Percentiles rank a stretch among this genome's conserved stretches.
These are phyloP conservation scores for Scyliorhinus canicula DNA, from an alignment of 2,797 vertebrate species.

Conservation along the genomic window DNA sequence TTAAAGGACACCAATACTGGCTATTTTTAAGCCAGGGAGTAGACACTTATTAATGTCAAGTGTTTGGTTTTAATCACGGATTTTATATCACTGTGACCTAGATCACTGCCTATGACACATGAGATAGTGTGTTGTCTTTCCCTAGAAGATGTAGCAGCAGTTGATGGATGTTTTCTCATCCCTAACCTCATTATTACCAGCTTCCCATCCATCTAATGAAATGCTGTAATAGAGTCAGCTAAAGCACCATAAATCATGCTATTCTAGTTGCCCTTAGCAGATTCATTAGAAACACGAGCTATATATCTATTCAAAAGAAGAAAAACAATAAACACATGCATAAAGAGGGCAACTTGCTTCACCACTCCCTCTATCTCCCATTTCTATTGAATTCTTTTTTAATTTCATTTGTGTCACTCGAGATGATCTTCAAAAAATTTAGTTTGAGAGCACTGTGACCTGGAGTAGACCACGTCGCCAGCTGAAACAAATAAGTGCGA, in stretches of 20 bases:
- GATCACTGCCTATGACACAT: slow-evolving; percentile 66
- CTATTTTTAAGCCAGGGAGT: slow-evolving; percentile 56
- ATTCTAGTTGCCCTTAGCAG: slow-evolving; percentile 62
- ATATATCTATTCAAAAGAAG: slow-evolving; percentile 55
- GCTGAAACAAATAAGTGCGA: slow-evolving; percentile 4
- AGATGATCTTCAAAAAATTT: slow-evolving; percentile 33
- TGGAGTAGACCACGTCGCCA: neutral
- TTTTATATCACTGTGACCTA: slow-evolving; percentile 69
- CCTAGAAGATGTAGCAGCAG: slow-evolving; percentile 61
- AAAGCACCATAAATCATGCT: slow-evolving; percentile 72
- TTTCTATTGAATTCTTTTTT: slow-evolving; percentile 41
- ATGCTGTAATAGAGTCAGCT: slow-evolving; percentile 68
- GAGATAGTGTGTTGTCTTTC: slow-evolving; percentile 68
- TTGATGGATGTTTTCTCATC: slow-evolving; percentile 78
- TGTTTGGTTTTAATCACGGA: slow-evolving; percentile 67
- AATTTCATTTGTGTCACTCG: slow-evolving; percentile 50
- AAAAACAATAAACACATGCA: slow-evolving; percentile 26
- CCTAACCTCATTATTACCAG: slow-evolving; percentile 75
- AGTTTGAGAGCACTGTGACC: slow-evolving; percentile 17
- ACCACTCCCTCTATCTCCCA: slow-evolving; percentile 40
- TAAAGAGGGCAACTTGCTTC: slow-evolving; percentile 54
- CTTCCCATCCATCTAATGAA: slow-evolving; percentile 79
- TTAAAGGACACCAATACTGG: slow-evolving; percentile 61
- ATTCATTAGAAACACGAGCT: slow-evolving; percentile 71
- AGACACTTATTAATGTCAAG: slow-evolving; percentile 67